Conservation (phyloP, 2,113 vertebrate species). For the Ranitomeya variabilis region DNA sequence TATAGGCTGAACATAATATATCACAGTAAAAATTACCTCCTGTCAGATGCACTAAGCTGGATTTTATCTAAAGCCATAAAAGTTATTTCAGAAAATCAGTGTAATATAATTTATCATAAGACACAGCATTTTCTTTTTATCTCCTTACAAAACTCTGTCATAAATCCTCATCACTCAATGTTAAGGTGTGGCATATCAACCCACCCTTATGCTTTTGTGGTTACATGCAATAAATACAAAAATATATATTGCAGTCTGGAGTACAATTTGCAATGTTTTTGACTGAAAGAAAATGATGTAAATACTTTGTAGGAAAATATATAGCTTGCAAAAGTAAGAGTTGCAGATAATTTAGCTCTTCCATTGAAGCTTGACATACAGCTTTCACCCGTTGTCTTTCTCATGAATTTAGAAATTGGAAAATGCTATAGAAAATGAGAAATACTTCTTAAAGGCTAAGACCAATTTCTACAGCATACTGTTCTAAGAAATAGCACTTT, state of each 20-base stretch:
- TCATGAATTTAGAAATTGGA: slow-evolving; percentile 34
- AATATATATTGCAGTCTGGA: slow-evolving; percentile 23
- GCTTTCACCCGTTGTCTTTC: slow-evolving; percentile 32
- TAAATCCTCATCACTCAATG: slow-evolving; percentile 43
- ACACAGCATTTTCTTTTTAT: slow-evolving; percentile 41
- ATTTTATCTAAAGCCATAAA: slow-evolving; percentile 56
- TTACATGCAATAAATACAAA: background rate
- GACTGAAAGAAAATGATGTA: slow-evolving; percentile 36
- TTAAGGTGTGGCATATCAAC: slow-evolving; percentile 4
- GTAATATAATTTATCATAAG: slow-evolving; percentile 51
- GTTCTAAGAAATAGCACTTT: slow-evolving; percentile 23
- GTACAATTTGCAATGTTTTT: slow-evolving; percentile 29
- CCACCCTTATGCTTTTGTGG: background rate
- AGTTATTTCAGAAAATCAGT: slow-evolving; percentile 56
- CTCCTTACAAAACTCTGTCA: slow-evolving; percentile 36
- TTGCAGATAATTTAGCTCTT: slow-evolving; percentile 16
- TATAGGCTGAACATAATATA: slow-evolving; percentile 33
- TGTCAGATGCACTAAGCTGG: slow-evolving; percentile 46
- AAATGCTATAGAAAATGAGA: slow-evolving; percentile 24
- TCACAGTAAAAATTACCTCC: slow-evolving; percentile 32
- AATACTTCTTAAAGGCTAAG: slow-evolving; percentile 20
- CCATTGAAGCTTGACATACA: slow-evolving; percentile 22
- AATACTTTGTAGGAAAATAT: slow-evolving; percentile 53
- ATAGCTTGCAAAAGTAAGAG: slow-evolving; percentile 27
- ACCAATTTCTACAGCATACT: slow-evolving; percentile 13